Percentiles rank a stretch among this genome's conserved stretches.
phyloP scores from a whole-genome alignment of 2,797 vertebrate species.

The Scleropages formosus region DNA sequence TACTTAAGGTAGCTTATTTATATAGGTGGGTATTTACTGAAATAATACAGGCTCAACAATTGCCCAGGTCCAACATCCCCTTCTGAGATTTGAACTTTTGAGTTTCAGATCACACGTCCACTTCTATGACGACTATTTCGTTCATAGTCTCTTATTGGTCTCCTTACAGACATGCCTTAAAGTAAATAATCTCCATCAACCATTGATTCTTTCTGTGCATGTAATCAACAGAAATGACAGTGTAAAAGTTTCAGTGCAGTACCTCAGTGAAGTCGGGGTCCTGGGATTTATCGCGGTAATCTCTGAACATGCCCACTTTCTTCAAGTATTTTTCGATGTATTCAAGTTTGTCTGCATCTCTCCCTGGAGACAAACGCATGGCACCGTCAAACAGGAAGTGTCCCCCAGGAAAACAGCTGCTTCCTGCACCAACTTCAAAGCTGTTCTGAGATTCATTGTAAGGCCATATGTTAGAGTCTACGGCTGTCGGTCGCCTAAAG shows the following conservation, averaged over 20 bases:
- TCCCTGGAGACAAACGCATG: conserved; percentile 65
- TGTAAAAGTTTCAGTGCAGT: conserved; percentile 10
- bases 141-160: too few species aligned
- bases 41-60: neutral
- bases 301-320: conserved; percentile 85
- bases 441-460: neutral
- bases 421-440: neutral
- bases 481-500: too few species aligned
- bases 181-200: neutral
- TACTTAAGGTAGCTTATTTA: neutral
- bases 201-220: too few species aligned
- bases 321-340: conserved; percentile 81
- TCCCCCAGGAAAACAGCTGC: neutral
- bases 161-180: neutral
- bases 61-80: neutral
- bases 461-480: too few species aligned
- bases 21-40: neutral
- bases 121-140: too few species aligned
- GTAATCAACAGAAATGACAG: neutral
- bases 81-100: neutral
- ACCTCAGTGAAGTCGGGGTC: conserved; percentile 93
- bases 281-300: conserved; percentile 79
- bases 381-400: neutral
- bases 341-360: conserved; percentile 76
- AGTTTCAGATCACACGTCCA: neutral